Base-by-base conservation (phyloP, 2,888 invertebrate genomes). In the Cryptus armator region DNA sequence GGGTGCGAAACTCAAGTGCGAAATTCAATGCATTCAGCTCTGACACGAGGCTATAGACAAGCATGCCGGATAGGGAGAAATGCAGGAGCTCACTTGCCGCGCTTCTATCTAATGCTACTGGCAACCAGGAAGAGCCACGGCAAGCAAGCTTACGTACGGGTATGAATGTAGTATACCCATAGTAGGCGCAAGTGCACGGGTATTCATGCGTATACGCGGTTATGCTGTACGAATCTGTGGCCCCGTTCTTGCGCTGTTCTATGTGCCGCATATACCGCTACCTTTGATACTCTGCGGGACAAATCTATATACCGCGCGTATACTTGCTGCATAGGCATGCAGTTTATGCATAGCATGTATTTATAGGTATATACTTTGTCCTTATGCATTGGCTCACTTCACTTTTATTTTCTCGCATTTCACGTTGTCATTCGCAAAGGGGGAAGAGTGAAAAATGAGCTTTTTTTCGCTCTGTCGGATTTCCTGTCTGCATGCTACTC, bases 361-460 rank as follows among this genome's bases (percentile, higher is more conserved):
- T 37, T 37, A 37, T 37, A 37, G 37, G 37, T 37, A 37, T 37
- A 2, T 0, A 37, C 37, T 37, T 37, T 37, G 37, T 9, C 5
- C 37, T 90, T 88, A 90, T 89, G 87, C 86, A 90, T 90, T 90
- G 89, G 88, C 86, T 76, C 74, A 87, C 86, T 88, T 87, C 86
- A 84, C 87, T 88, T 88, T 89, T 86, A 84, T 86, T 7, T 81
- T 70, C 72, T 66, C 37, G 70, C 81, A 79, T 81, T 86, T 90
- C 89, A 89, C 89, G 89, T 88, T 89, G 90, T 90, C 90, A 87
- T 87, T 90, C 90, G 89, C 88, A 89, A 88, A 88, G 85, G 81
- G 74, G 71, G 67, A 85, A 87, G 86, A 88, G 86, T 87, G 88
- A 85, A 80, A 87, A 82, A 64, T 70, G 78, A 16, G 14, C 29